These are phyloP conservation scores for Danio albolineatus DNA, from an alignment of 2,797 vertebrate species.

Conservation along the genomic window DNA sequence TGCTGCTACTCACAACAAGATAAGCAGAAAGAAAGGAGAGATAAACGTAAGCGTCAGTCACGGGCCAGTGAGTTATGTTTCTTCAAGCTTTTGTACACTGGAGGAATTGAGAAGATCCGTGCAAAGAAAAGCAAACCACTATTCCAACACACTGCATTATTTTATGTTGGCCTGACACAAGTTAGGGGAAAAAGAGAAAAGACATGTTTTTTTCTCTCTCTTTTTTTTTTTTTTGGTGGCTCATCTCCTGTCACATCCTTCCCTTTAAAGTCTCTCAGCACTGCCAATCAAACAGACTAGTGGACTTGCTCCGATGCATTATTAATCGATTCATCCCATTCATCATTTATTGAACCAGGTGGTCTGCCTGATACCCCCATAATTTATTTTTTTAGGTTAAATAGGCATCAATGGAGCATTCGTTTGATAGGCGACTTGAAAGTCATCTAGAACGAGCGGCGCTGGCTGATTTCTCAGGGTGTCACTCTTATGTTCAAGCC, in stretches of 20 bases:
- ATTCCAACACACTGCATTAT: conserved; percentile 37
- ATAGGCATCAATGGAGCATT: conserved; percentile 15
- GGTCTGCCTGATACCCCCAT: conserved; percentile 61
- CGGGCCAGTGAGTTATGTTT: conserved; percentile 58
- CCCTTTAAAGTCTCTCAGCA: conserved; percentile 46
- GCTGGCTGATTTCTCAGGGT: conserved; percentile 12
- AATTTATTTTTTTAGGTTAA: conserved; percentile 48
- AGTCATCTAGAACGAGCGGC: conserved; percentile 30
- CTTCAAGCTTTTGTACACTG: conserved; percentile 36
- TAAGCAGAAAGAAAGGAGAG: conserved; percentile 36
- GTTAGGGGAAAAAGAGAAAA: conserved; percentile 42
- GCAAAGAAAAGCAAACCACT: conserved; percentile 30
- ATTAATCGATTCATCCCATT: conserved; percentile 57
- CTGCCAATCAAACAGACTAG: conserved; percentile 29
- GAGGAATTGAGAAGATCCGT: conserved; percentile 16
- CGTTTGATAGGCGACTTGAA: conserved; percentile 33
- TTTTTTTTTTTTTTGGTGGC: conserved; percentile 28
- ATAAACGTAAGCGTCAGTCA: conserved; percentile 52
- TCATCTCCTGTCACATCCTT: conserved; percentile 9
- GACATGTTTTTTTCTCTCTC: conserved; percentile 51
- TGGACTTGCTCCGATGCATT: conserved; percentile 54
- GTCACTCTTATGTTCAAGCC: conserved; percentile 6
- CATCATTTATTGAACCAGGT: conserved; percentile 53
- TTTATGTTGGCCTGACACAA: conserved; percentile 51
- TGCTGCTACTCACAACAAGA: not conserved